Evolutionary conservation across 2,888 invertebrate species (phyloP), one percentile per base, ranked within the genome.

Genomic region (Leptinotarsa rubiginosa): DNA sequence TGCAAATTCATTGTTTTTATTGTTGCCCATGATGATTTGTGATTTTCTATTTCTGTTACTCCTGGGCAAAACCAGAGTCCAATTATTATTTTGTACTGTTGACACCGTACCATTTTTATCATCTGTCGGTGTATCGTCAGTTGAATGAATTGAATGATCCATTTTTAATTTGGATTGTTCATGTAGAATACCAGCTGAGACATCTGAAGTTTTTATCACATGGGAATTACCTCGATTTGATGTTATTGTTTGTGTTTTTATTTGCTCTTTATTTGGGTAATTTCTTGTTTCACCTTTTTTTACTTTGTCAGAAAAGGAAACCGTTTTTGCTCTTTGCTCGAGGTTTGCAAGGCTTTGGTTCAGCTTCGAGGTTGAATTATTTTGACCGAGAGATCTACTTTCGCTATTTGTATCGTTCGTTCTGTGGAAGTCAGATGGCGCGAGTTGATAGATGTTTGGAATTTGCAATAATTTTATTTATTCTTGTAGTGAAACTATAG

Each of bases 371-470:
- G 4, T 15, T 47, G 18, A 5, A 47, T 47, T 47, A 41, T 18
- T 65, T 20, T n/a, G 15, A 1, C 12, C n/a, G 1, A 12, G 65
- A 47, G 5, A 3, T 65, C 47, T 47, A 18, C 47, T 47, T 10
- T 65, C 47, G 16, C 4, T 12, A 47, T 65, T 47, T 4, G 20
- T 3, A 4, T 65, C 65, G 16, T 65, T 47, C 12, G 41, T 65
- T 16, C 1, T 12, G 5, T 47, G 65, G 20, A 4, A 18, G 5
- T 4, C n/a, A 65, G 65, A 65, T 65, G 47, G 47, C 65, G 13
- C 47, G 12, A 13, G 65, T 65, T 65, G 65, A 65, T 65, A 5
- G 20, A 12, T 65, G n/a, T 65, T 65, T 47, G 20, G 47, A 65
- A 64, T 64, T 16, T 65, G 3, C 65, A 47, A 20, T 16, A 47